Conservation (phyloP, 2,888 invertebrate genomes). For the Drosophila robusta region DNA sequence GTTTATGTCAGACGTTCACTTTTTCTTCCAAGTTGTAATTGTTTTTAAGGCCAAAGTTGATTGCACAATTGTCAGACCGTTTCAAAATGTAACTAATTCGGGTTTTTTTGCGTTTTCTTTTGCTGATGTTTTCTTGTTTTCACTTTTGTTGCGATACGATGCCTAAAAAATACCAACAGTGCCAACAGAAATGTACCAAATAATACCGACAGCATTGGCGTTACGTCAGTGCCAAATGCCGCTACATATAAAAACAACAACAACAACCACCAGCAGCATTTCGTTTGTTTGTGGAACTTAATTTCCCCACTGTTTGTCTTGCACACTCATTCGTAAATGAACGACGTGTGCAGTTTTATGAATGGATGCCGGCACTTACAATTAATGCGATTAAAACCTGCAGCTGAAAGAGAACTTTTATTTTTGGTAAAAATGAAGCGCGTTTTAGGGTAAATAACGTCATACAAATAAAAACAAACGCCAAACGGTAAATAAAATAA, state of each 20-base stretch:
- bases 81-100: constrained; percentile 25
- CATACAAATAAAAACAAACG: constrained; percentile 15
- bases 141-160: constrained; percentile 63
- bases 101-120: constrained; percentile 34
- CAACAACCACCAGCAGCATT: constrained; percentile 43
- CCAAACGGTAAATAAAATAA: constrained; percentile 4
- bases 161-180: constrained; percentile 46
- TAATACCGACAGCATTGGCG: constrained; percentile 49
- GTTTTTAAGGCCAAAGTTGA: constrained; percentile 19
- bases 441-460: neutral
- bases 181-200: constrained; percentile 42
- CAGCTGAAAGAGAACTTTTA: constrained; percentile 34
- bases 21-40: constrained; percentile 12
- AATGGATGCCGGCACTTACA: constrained; percentile 58
- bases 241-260: constrained; percentile 39
- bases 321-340: constrained; percentile 51
- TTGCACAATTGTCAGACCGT: constrained; percentile 40
- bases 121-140: constrained; percentile 57
- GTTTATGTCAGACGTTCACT: constrained; percentile 25
- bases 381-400: constrained; percentile 29
- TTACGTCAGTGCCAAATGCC: constrained; percentile 62
- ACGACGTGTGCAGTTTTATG: constrained; percentile 59
- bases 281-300: constrained; percentile 73
- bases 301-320: constrained; percentile 34
- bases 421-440: constrained; percentile 21